Evolutionary conservation across 2,113 vertebrate species (phyloP), one percentile per base, ranked within the genome.

Genomic region (Phasianus colchicus): DNA sequence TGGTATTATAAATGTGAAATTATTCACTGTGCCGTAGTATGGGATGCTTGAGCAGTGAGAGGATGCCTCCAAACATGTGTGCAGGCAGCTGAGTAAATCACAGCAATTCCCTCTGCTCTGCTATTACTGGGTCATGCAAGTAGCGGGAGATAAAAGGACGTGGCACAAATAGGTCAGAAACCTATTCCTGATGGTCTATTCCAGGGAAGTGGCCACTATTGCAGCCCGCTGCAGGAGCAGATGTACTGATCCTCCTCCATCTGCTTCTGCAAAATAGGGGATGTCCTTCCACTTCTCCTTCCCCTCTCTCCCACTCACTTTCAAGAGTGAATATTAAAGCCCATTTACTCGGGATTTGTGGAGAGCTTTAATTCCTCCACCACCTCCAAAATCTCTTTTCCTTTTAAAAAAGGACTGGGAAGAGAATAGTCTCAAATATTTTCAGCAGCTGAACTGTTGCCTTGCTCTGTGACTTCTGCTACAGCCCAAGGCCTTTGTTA

Each of bases 151-250:
- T 75, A 83, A 90, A 96, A 86, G 55, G 34, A 93, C 83, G 5
- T 43, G 83, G 92, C 92, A 94, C 88, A 95, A 95, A 92, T 90
- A 95, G 88, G 96, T 96, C 88, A 88, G 80, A 92, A 95, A 83
- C 47, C 25, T 30, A 54, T 70, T 93, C 57, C 82, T 65, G 83
- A 88, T 0, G 1, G n/a, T 63, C 75, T 66, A 19, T 85, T 89
- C 55, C 70, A 38, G 54, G 61, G 80, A 92, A 88, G 61, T 48
- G 84, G 77, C 47, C 63, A 83, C 70, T 86, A 11, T 34, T 75
- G 73, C 57, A 81, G 57, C 84, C 66, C 0, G 0, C 66, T 93
- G 83, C 66, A 95, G 61, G 34, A 96, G 80, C 93, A 94, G 76
- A 96, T 95, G 89, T 85, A 95, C 58, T 36, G 32, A 81, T 95